A percentile compares a stretch with the other conserved stretches of the same genome.
Evolutionary conservation across 2,113 vertebrate genomes (phyloP).

Genomic region (Podilymbus podiceps): DNA sequence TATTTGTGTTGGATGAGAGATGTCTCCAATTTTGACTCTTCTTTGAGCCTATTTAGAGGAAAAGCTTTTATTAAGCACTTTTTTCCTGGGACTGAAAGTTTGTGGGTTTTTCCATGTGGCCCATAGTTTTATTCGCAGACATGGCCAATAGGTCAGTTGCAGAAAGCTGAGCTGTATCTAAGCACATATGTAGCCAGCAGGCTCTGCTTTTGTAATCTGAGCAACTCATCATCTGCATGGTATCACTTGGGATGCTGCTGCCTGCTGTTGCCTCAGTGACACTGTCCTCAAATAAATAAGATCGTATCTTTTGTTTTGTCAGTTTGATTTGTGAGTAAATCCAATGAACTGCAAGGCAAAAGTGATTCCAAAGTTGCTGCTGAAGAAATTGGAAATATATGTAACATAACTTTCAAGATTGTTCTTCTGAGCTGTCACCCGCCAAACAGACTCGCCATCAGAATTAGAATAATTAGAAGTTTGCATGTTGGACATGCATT

Average conservation of each 20-base stretch:
- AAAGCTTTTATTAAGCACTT: background rate
- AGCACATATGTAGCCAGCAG: background rate
- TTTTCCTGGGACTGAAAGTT: background rate
- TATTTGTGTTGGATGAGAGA: background rate
- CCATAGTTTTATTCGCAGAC: background rate
- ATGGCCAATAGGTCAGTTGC: background rate
- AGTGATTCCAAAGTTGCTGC: background rate
- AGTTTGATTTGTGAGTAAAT: background rate
- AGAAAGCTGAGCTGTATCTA: background rate
- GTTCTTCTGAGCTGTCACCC: background rate
- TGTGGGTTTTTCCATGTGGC: background rate
- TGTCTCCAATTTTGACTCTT: background rate
- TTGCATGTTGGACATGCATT: background rate
- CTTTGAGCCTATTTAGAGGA: background rate
- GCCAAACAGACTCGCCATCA: background rate
- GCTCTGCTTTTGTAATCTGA: background rate
- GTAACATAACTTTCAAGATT: background rate
- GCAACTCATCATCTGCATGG: background rate
- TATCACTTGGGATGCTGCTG: background rate
- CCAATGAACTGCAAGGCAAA: background rate
- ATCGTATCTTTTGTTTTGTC: background rate
- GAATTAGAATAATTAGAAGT: background rate
- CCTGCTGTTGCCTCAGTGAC: background rate
- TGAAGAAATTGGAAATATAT: background rate
- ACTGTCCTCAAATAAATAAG: background rate